Evolutionary conservation across 2,888 invertebrate species (phyloP).

Genomic region (Callinectes sapidus): DNA sequence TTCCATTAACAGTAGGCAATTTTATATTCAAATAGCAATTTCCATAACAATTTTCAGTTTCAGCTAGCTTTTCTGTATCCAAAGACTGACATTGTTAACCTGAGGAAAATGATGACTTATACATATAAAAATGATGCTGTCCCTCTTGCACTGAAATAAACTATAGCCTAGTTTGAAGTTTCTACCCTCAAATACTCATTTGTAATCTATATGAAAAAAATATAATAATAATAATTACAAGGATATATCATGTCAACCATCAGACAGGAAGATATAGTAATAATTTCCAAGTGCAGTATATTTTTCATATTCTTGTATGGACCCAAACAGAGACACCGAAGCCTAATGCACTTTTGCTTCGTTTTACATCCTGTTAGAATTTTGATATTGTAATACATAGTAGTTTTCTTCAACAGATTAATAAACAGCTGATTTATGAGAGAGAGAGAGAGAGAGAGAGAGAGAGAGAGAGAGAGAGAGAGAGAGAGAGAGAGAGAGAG

Average conservation of each 20-base stretch:
- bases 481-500: too few relatives aligned
- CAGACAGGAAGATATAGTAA: not conserved
- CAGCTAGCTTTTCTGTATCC: not conserved
- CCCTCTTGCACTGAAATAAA: slow-evolving; percentile 2
- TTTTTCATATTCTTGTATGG: not conserved
- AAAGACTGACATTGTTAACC: not conserved
- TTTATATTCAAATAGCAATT: not conserved
- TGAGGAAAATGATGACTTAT: not conserved
- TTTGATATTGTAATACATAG: not conserved
- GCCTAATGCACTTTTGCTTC: not conserved
- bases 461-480: too few relatives aligned
- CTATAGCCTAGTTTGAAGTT: not conserved
- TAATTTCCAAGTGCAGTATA: slow-evolving; percentile 30
- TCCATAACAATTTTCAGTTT: not conserved
- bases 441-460: too few relatives aligned
- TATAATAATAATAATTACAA: too few relatives aligned
- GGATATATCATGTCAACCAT: not conserved
- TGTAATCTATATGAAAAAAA: not conserved
- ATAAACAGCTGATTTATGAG: not conserved
- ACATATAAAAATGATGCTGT: not conserved
- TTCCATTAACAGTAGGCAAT: not conserved
- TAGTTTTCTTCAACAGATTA: not conserved
- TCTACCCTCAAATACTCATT: not conserved
- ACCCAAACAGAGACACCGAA: not conserved
- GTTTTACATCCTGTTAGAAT: not conserved